Evolutionary conservation across 2,113 vertebrate genomes (phyloP), one percentile per base, ranked within the genome.

Genomic region (Cavia porcellus): DNA sequence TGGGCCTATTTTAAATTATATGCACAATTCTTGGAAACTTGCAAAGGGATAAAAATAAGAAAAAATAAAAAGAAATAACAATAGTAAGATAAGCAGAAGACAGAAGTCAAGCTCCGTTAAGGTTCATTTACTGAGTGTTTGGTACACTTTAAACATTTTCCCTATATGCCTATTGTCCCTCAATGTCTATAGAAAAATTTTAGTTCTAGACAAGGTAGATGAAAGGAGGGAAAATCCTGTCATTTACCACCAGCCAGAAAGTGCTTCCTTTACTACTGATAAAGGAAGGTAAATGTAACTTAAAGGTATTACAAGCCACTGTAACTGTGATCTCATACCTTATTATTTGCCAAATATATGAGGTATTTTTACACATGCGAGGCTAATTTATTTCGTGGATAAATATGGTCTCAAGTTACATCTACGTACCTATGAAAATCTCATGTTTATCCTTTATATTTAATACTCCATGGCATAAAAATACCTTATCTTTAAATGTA

Each of bases 281-380:
- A 59, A 89, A 96, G 95, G 5, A 92, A 94, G 92, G 72, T 64
- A 96, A 97, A 93, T 86, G 24, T 83, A 59, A 75, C 52, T 68
- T 57, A 77, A 9, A 22, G 77, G 59, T 38, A 55, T 10, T 89
- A n/a, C 83, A 91, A 89, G 74, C 72, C 13, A 89, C 5, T 92
- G 30, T 79, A 45, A 81, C 57, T 86, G 45, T 85, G 61, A n/a
- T 38, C 32, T 11, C 14, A 59, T 79, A 68, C 22, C 24, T 90
- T 94, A 88, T 38, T 62, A 90, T 94, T 89, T 92, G 64, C 25
- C 57, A 59, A 59, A 22, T 59, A 7, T 59, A 22, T 59, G 57
- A 59, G 20, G 57, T 22, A 57, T 57, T 57, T 57, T 57, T 57
- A 57, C 4, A 57, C 17, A 57, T 19, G 15, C 17, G 10, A 19